Percentiles rank a stretch among this genome's conserved stretches.
Evolutionary conservation across 2,797 vertebrate genomes (phyloP).

Genomic region (Pangasius djambal): DNA sequence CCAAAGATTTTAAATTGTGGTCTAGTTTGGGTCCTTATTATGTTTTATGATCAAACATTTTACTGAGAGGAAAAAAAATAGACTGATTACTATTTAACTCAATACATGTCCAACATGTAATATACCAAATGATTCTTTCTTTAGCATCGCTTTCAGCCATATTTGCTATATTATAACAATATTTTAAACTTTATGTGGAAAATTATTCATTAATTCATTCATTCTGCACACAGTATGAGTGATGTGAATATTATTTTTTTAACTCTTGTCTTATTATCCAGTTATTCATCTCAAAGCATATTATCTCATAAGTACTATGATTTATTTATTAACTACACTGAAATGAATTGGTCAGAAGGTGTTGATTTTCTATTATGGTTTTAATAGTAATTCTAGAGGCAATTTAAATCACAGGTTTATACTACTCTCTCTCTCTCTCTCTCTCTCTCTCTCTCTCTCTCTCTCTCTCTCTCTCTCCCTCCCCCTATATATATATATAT

Average conservation of each 20-base stretch:
- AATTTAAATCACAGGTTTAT: not conserved
- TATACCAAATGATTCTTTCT: not conserved
- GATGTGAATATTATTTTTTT: not conserved
- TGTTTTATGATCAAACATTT: not conserved
- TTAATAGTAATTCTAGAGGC: too few species aligned
- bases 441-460: too few species aligned
- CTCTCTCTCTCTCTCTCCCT: too few species aligned
- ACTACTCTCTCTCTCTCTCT: too few species aligned
- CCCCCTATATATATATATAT: too few species aligned
- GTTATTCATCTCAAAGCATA: not conserved
- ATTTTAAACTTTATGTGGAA: not conserved
- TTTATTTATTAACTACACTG: not conserved
- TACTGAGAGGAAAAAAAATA: not conserved
- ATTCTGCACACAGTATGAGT: not conserved
- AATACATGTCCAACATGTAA: not conserved
- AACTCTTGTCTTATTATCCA: not conserved
- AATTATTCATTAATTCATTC: not conserved
- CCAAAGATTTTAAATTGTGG: not conserved
- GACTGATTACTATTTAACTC: not conserved
- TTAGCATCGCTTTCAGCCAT: not conserved
- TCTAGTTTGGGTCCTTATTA: not conserved
- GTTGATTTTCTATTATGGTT: not conserved
- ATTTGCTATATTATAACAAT: not conserved
- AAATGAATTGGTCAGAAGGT: not conserved
- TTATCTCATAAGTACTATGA: not conserved